Evolutionary conservation across 1,140 invertebrate species (phyloP), one percentile per base, ranked within the genome.

Genomic region (Penaeus chinensis): DNA sequence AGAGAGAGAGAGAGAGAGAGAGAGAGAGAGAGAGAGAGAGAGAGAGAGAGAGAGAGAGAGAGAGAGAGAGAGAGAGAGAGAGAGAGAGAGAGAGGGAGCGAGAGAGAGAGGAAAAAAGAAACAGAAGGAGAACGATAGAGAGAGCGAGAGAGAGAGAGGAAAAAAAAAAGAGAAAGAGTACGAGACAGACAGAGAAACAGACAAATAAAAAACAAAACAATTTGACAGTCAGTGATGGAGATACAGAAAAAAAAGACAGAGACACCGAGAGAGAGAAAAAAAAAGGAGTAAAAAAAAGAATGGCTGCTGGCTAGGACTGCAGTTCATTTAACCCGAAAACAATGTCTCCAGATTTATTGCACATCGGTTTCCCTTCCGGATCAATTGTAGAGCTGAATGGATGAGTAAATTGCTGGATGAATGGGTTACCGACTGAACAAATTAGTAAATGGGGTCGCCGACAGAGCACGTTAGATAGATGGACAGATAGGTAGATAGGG

Each of bases 231-330:
- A 81, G 79, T 47, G 54, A 81, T 22, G 24, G 79, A 81, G 79
- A 81, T 19, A 63, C 7, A 80, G 54, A 80, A 7, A 80, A 32
- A 80, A 80, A 24, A 60, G 78, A 80, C 2, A 80, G 78, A 80
- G 18, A 62, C 18, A 80, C 22, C 62, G 78, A 60, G 32, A 80
- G 78, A 60, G 16, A n/a, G 78, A 80, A 47, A 10, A 19, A 3
- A 42, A 77, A 1, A 77, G 27, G 2, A 42, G 24, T 0, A 27
- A n/a, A 22, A 7, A n/a, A 76, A 27, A 76, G 24, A 27, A 13
- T 1, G 24, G 42, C 19, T 27, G 32, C 32, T 32, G 2, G 27
- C 20, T 37, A 0, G 19, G 27, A 76, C 19, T n/a, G 71, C 27
- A 27, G 3, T 20, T n/a, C 19, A 42, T 37, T 20, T 7, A 47